Evolutionary conservation across 2,888 invertebrate species (phyloP), one percentile per base, ranked within the genome.

Genomic region (Ecdyonurus torrentis): DNA sequence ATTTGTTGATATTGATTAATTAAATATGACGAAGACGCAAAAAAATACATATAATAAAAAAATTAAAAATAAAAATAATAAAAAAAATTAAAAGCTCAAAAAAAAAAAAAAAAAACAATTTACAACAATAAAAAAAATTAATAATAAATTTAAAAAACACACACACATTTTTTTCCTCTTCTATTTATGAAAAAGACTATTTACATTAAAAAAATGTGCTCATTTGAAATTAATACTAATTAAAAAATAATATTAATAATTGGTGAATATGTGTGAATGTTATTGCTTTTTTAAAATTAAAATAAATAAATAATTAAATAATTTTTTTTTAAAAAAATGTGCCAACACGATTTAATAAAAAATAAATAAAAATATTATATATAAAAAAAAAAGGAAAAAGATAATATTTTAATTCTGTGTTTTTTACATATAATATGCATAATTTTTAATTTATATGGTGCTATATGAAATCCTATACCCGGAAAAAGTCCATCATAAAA

Each of bases 111-210:
- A 37, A 53, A 60, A 64, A 64, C 61, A 64, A 58, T 59, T 55
- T 53, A 53, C 60, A 62, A 64, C 59, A 60, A 63, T 25, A 62
- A 69, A n/a, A n/a, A n/a, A n/a, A n/a, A n/a, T n/a, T n/a, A n/a
- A n/a, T 25, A 60, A 64, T 62, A 61, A 64, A 58, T 59, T 55
- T 53, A 53, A 53, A 62, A 64, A 52, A 60, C 60, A 23, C 61
- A 69, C 22, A 37, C 37, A 37, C 15, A 10, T 37, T 37, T 37
- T 37, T 37, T 37, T 37, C 15, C 37, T 37, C 37, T 37, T 37
- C 37, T 37, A 37, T 10, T 10, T 10, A 37, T 37, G 37, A 37
- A 37, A n/a, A n/a, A 37, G 37, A 37, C 37, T 37, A 37, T 10
- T 37, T 37, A 10, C n/a, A 37, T 10, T 10, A 37, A 37, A 37